These are phyloP conservation scores for Pseudoatta argentina DNA, from an alignment of 1,140 invertebrate genomes.

Conservation along the genomic window DNA sequence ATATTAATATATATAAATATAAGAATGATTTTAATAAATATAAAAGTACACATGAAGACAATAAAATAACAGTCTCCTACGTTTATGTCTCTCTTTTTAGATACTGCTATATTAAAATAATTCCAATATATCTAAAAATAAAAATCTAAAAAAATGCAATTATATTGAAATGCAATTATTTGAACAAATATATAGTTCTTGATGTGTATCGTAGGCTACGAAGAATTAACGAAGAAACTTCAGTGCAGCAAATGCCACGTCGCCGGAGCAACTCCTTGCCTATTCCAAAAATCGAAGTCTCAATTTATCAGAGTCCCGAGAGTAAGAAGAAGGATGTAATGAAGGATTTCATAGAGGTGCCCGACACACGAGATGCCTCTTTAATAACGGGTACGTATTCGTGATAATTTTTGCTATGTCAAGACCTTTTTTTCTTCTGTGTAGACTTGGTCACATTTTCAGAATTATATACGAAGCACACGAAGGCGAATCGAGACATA, in stretches of 20 bases:
- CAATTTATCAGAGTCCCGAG: constrained; percentile 92
- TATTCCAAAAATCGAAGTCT: constrained; percentile 96
- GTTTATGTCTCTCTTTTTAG: background rate
- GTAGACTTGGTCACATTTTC: constrained; percentile 43
- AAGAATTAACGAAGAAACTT: constrained; percentile 93
- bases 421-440: background rate
- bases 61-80: background rate
- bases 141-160: background rate
- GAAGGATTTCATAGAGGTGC: constrained; percentile 92
- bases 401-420: background rate
- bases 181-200: constrained; percentile 3
- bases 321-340: constrained; percentile 89
- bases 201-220: constrained; percentile 88
- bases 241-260: constrained; percentile 91
- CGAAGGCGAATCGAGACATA: constrained; percentile 88
- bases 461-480: constrained; percentile 79
- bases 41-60: background rate
- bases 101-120: background rate
- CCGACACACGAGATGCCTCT: constrained; percentile 89
- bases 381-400: constrained; percentile 84
- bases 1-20: too few species aligned
- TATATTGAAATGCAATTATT: background rate
- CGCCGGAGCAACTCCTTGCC: constrained; percentile 96
- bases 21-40: too few species aligned
- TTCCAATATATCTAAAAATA: background rate